These are phyloP conservation scores for Triplophysa rosa DNA, from an alignment of 2,113 vertebrate species.

Conservation along the genomic window DNA sequence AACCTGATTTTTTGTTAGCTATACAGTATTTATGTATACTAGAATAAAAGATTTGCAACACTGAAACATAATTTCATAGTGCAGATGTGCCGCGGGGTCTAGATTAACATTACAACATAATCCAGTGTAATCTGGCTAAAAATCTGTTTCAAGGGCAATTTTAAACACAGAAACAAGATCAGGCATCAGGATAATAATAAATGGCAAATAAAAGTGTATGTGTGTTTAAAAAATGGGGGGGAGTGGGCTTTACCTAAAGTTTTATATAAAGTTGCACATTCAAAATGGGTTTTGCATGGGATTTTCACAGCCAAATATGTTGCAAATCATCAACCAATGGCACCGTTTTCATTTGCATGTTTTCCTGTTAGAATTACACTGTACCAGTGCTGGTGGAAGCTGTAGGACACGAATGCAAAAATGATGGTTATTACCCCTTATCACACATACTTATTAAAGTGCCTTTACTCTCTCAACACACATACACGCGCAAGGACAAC, in stretches of 20 bases:
- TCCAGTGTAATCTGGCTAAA: constrained; percentile 55
- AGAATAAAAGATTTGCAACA: constrained; percentile 30
- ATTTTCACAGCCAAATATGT: constrained; percentile 59
- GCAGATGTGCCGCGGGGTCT: constrained; percentile 45
- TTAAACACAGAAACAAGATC: constrained; percentile 46
- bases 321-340: constrained; percentile 25
- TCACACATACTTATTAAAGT: background rate
- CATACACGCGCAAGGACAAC: constrained; percentile 39
- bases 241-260: too few relatives aligned
- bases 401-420: background rate
- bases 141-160: constrained; percentile 28
- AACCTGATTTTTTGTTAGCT: background rate
- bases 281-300: constrained; percentile 45
- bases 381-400: background rate
- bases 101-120: constrained; percentile 61
- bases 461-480: background rate
- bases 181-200: constrained; percentile 8
- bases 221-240: too few relatives aligned
- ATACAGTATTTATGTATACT: background rate
- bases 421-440: constrained; percentile 1
- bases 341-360: constrained; percentile 50
- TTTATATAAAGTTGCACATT: constrained; percentile 39
- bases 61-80: constrained; percentile 64
- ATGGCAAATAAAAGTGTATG: background rate
- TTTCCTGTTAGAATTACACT: constrained; percentile 30